phyloP scores from a whole-genome alignment of 2,797 vertebrate species.

The Sebastes kiyomatsui region DNA sequence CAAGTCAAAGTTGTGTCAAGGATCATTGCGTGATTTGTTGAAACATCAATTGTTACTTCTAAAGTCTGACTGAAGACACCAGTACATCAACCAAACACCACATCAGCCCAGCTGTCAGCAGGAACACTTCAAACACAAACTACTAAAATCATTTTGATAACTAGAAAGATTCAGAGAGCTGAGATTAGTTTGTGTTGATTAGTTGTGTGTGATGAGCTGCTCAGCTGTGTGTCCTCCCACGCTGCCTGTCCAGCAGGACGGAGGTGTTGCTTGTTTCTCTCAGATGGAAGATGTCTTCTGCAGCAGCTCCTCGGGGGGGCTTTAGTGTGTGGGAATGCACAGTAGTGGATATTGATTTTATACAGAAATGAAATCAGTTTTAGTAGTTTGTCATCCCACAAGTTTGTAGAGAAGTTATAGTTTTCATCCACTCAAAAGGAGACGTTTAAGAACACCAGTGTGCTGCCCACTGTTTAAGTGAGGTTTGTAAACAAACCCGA shows the following conservation, averaged over 20 bases:
- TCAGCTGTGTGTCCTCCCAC: constrained; percentile 27
- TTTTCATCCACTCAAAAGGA: background rate
- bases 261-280: constrained; percentile 8
- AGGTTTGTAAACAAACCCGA: background rate
- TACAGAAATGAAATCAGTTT: background rate
- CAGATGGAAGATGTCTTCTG: background rate
- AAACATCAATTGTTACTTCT: background rate
- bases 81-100: background rate
- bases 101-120: background rate
- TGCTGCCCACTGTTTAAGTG: background rate
- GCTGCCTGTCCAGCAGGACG: background rate
- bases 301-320: background rate
- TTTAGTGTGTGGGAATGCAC: background rate
- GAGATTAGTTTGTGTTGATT: background rate
- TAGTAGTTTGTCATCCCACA: background rate
- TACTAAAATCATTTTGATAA: background rate
- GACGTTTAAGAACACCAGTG: background rate
- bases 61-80: background rate
- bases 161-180: background rate
- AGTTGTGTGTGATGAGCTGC: background rate
- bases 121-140: background rate
- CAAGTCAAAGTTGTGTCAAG: too few species aligned
- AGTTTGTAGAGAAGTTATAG: background rate
- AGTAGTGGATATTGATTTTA: background rate
- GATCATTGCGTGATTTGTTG: too few species aligned